Base-by-base conservation (phyloP, 1,140 invertebrate species). In the Melipona quadrifasciata region DNA sequence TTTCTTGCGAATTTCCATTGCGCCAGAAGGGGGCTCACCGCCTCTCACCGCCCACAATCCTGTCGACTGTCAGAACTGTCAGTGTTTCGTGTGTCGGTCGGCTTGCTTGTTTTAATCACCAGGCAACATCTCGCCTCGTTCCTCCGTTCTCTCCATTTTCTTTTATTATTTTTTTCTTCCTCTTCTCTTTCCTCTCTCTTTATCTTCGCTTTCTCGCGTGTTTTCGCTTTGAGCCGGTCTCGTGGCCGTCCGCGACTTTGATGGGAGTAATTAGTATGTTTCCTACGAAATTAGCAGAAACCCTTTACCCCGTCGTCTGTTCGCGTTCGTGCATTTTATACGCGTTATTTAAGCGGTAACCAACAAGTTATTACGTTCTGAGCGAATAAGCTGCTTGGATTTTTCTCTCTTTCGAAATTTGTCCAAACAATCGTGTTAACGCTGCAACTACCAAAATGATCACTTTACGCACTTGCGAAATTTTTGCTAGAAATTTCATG, bases 41-140 rank as follows among this genome's bases (percentile, higher is more conserved):
- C 84, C 76, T 84, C 87, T 88, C 87, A 61, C 87, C 87, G 87
- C 87, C 87, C 84, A 88, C 87, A 88, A 89, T 86, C 84, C 84
- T 67, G 87, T 86, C 87, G 84, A 88, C 87, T 89, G 87, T 89
- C 87, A 89, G 87, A 88, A 80, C 87, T 88, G 87, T 89, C 87
- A 88, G 87, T 89, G 80, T 88, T 88, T 86, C 72, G 84, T 74
- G 84, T 72, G 87, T 65, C 47, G 65, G 83, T 82, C 75, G 51
- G 75, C 19, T 72, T 85, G 76, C 80, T 86, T 77, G 76, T 86
- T 84, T 88, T 86, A 82, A 64, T 80, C 67, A 16, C 55, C 70
- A 17, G 14, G 17, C 79, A n/a, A 61, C 73, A 73, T 71, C 76
- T 53, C 55, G 68, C 68, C 27, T 76, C 78, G 34, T 79, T 6